phyloP scores from a whole-genome alignment of 2,888 invertebrate species.

The Priapulus caudatus region DNA sequence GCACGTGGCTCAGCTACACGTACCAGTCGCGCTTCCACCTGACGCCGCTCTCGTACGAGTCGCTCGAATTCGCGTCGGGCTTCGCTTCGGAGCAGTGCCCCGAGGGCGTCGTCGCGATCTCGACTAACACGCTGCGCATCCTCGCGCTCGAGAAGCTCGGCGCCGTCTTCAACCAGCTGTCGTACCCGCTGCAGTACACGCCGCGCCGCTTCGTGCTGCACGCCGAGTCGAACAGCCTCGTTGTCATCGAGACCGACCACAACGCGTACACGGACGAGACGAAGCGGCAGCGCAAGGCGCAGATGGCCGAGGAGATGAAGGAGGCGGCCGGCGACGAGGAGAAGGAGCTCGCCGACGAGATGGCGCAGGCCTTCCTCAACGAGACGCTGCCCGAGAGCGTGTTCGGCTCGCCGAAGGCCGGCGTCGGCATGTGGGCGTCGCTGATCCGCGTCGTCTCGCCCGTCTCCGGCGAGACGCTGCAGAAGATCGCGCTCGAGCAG shows the following conservation, averaged over 20 bases:
- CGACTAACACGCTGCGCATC: slow-evolving; percentile 86
- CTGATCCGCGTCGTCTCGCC: slow-evolving; percentile 35
- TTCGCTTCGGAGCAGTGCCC: slow-evolving; percentile 92
- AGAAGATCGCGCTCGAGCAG: slow-evolving; percentile 70
- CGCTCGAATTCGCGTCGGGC: slow-evolving; percentile 91
- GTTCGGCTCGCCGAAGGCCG: slow-evolving; percentile 93
- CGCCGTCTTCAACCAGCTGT: slow-evolving; percentile 81
- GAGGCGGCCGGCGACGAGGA: slow-evolving; percentile 94
- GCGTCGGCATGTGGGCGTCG: slow-evolving; percentile 85
- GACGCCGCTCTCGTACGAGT: slow-evolving; percentile 89
- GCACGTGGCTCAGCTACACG: slow-evolving; percentile 96
- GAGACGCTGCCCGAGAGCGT: slow-evolving; percentile 84
- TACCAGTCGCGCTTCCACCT: slow-evolving; percentile 84
- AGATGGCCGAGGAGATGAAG: slow-evolving; percentile 98
- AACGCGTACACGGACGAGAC: slow-evolving; percentile 96
- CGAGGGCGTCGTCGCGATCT: slow-evolving; percentile 97
- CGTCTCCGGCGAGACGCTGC: slow-evolving; percentile 61
- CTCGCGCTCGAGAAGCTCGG: slow-evolving; percentile 94
- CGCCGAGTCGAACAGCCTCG: slow-evolving; percentile 72
- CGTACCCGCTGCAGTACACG: slow-evolving; percentile 83
- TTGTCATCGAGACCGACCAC: slow-evolving; percentile 92
- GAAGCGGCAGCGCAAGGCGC: slow-evolving; percentile 76
- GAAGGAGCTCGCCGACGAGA: slow-evolving; percentile 84
- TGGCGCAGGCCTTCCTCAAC: slow-evolving; percentile 90
- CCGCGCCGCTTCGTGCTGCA: slow-evolving; percentile 90